Base-by-base conservation (phyloP, 2,113 vertebrate genomes). In the Lathamus discolor region DNA sequence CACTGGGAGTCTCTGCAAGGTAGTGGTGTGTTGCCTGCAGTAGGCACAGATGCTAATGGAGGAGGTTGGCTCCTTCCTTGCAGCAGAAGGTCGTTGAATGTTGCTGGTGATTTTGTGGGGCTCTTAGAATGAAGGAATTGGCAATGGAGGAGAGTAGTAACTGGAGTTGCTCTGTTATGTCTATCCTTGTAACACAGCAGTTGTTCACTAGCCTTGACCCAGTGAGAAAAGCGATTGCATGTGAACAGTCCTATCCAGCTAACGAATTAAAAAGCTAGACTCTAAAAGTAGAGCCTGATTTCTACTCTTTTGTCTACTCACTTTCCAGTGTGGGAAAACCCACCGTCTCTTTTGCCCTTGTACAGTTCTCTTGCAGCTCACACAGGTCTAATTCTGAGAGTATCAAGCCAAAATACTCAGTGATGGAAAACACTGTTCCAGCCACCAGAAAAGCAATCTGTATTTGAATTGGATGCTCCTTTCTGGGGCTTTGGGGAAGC, bases 231-330 rank as follows among this genome's bases (percentile, higher is more conserved):
- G 61, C 17, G 43, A n/a, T 61, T 88, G 70, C 59, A 41, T 61
- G 29, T 44, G 44, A 83, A 74, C 11, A 18, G 55, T 90, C 76
- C 76, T 2, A 2, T 48, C 25, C 55, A 52, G 80, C 88, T 96
- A 81, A 94, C 75, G 92, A 96, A 92, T 94, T 83, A 83, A 74
- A 96, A 93, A 90, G 72, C n/a, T 55, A 23, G 62, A 11, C 54
- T 84, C 85, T 86, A 83, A 94, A 92, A 92, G 70, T 70, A 92
- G 78, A 78, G 57, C 24, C 83, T 29, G 54, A 51, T 90, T 93
- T 37, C 54, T 88, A 43, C 17, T 81, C 63, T 80, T 51, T 82
- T 86, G 72, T 48, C 69, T 94, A 33, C 17, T 91, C 43, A 2
- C 57, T 93, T 22, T 90, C 31, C 52, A 82, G 66, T 55, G 81